Evolutionary conservation across 2,113 vertebrate species (phyloP), one percentile per base, ranked within the genome.

Genomic region (Toxotes chatareus): DNA sequence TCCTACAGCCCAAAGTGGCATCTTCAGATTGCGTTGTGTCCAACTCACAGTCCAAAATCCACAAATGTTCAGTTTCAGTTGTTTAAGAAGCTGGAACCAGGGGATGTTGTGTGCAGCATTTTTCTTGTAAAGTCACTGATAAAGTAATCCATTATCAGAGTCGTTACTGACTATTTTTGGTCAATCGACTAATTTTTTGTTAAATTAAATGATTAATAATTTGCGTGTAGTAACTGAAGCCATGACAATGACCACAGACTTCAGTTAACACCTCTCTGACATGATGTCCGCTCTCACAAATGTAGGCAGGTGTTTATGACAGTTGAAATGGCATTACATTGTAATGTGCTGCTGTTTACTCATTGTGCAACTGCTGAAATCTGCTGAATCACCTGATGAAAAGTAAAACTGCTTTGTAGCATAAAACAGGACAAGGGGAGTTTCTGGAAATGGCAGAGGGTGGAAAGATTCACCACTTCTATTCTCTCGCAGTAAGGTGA

Each of bases 401-500:
- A 60, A 49, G 46, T 21, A 53, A 36, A 66, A 53, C 36, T 53
- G 73, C 60, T 64, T 42, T 27, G 47, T 19, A 38, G 64, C 42
- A 31, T 64, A 65, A 73, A 65, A 53, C 12, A 66, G 7, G 40
- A 40, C 34, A 63, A 46, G 2, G 21, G 64, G 31, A 60, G 60
- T 23, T 46, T 53, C 13, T 61, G 63, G 62, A 49, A 56, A 42
- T 51, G 62, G 21, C 44, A 63, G 21, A 63, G 32, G 40, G 13
- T 13, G 32, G 55, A 67, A 44, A 5, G 14, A 57, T 53, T 73
- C 19, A n/a, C 3, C 17, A 8, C 56, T 47, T 61, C 17, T 57
- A 70, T 82, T 61, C 68, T 57, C 21, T 77, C 9, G 36, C 47
- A 12, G 46, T 44, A 73, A 72, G 36, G 66, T 59, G 71, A 74